These are phyloP conservation scores for Eupithecia inturbata DNA, from an alignment of 2,888 invertebrate genomes.

Conservation along the genomic window DNA sequence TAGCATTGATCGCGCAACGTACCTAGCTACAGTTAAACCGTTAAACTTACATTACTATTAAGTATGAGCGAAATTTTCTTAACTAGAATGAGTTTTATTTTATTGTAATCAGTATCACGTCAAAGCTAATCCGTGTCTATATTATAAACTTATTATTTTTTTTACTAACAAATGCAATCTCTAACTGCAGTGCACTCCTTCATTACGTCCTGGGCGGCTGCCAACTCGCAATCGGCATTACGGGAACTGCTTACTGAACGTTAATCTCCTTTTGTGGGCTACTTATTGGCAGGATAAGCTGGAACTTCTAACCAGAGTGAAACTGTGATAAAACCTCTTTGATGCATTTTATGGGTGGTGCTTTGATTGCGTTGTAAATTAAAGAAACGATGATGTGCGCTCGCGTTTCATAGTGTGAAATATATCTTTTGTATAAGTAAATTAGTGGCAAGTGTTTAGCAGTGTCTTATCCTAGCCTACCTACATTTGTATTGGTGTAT, in stretches of 20 bases:
- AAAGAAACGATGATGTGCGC: neutral
- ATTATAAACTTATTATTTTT: neutral
- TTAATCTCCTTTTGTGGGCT: slow-evolving; percentile 42
- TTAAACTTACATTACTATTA: neutral
- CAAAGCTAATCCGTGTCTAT: neutral
- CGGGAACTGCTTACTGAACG: slow-evolving; percentile 40
- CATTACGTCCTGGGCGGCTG: slow-evolving; percentile 42
- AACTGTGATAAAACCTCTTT: slow-evolving; percentile 15
- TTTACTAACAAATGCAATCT: slow-evolving; percentile 35
- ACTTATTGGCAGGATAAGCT: slow-evolving; percentile 36
- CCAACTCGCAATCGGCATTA: slow-evolving; percentile 45
- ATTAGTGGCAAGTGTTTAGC: neutral
- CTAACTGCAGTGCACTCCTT: slow-evolving; percentile 43
- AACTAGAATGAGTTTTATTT: neutral
- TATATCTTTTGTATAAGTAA: neutral
- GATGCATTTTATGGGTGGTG: neutral
- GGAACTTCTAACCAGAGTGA: slow-evolving; percentile 21
- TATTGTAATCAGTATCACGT: neutral
- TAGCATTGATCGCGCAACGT: neutral
- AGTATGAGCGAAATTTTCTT: neutral
- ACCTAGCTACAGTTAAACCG: neutral
- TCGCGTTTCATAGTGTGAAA: neutral
- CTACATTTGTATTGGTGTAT: neutral
- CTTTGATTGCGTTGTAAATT: slow-evolving; percentile 4
- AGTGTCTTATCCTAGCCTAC: neutral